Evolutionary conservation across 2,888 invertebrate genomes (phyloP).

Genomic region (Petrolisthes cinctipes): DNA sequence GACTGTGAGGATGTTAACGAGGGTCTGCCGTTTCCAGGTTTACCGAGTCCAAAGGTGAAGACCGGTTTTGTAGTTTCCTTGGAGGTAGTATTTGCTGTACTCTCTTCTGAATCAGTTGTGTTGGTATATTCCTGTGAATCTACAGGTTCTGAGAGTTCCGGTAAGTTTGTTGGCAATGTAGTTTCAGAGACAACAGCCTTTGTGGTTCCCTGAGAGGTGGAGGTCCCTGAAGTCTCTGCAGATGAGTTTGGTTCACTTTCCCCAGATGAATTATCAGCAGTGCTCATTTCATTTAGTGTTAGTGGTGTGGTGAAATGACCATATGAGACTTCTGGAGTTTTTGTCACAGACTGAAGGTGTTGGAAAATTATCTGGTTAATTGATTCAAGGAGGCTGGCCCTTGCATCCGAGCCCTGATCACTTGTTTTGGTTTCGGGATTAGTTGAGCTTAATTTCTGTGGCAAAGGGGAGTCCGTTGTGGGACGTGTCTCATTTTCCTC

Average conservation of each 20-base stretch:
- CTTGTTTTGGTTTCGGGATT: conserved; percentile 12
- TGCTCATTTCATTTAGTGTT: background rate
- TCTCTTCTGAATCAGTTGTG: background rate
- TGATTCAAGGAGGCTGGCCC: conserved; percentile 41
- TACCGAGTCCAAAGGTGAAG: background rate
- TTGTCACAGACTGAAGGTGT: conserved; percentile 31
- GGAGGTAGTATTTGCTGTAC: background rate
- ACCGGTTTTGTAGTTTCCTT: background rate
- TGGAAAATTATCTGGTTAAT: conserved; percentile 41
- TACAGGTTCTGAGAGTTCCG: background rate
- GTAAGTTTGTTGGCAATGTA: background rate
- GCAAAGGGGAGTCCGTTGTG: conserved; percentile 24
- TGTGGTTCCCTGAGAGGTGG: background rate
- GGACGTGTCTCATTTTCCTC: conserved; percentile 52
- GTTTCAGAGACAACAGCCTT: background rate
- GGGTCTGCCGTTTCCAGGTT: background rate
- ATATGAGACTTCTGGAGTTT: background rate
- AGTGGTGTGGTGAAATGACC: conserved; percentile 4
- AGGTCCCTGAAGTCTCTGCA: background rate
- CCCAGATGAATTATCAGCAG: background rate
- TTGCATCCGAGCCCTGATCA: conserved; percentile 13
- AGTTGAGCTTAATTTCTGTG: conserved; percentile 1
- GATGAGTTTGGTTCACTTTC: background rate
- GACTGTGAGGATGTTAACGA: background rate
- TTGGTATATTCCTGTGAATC: background rate